A percentile compares a stretch with the other conserved stretches of the same genome.
Conservation (phyloP, 2,888 invertebrate species). For the Lysandra coridon region DNA sequence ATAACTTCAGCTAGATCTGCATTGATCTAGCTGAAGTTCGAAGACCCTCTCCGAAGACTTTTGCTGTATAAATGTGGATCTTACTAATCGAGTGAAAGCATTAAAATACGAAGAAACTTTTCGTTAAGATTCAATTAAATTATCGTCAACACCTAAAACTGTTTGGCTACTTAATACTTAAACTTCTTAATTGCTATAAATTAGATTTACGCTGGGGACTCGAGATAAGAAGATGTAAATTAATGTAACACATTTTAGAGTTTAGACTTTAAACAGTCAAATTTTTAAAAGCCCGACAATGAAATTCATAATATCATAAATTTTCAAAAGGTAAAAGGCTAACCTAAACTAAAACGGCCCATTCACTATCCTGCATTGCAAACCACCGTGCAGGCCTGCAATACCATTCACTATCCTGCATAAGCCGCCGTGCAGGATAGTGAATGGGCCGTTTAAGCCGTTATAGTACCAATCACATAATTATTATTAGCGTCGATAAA, state of each 20-base stretch:
- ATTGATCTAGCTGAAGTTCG: conserved; percentile 12
- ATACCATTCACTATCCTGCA: too few relatives aligned
- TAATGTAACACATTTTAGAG: background rate
- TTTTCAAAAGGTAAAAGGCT: too few relatives aligned
- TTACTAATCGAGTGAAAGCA: background rate
- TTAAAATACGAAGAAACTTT: conserved; percentile 10
- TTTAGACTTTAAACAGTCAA: background rate
- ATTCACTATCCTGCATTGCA: too few relatives aligned
- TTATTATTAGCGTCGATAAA: too few relatives aligned
- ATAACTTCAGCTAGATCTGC: background rate
- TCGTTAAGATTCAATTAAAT: background rate
- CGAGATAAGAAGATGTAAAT: background rate
- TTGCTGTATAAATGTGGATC: background rate
- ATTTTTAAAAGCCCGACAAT: background rate
- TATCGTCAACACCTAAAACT: conserved; percentile 12
- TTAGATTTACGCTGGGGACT: background rate
- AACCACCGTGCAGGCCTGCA: too few relatives aligned
- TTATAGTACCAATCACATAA: too few relatives aligned
- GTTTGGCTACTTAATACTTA: background rate
- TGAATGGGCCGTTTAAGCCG: too few relatives aligned
- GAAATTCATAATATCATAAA: too few relatives aligned
- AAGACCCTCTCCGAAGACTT: background rate
- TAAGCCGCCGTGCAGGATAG: too few relatives aligned
- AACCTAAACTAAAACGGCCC: too few relatives aligned
- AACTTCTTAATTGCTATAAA: conserved; percentile 3